Base-by-base conservation (phyloP, 2,888 invertebrate species). In the Caenorhabditis sp. region DNA sequence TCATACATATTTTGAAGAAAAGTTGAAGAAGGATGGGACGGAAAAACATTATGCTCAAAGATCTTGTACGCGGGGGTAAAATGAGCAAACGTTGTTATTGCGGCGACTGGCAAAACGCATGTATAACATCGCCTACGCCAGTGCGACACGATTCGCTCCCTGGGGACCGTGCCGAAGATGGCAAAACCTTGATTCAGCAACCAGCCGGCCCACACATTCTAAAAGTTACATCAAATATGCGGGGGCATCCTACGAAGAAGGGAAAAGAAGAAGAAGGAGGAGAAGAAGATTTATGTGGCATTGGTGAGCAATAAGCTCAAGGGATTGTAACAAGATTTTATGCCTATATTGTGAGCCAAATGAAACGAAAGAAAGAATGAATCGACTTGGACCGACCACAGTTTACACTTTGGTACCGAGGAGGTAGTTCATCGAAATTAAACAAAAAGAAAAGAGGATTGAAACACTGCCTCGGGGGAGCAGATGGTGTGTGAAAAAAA, bases 21-120 rank as follows among this genome's bases (percentile, higher is more conserved):
- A 24, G 41, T 2, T 9, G 41, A 32, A 24, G 27, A 50, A 15
- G 50, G 50, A 52, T 24, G 24, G 9, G 43, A 39, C 15, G 41
- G 41, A 66, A 68, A 52, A 35, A 32, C 35, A 43, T 52, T 43
- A 48, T 48, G 15, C 30, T 66, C 46, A 48, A 56, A 58, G 56
- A 56, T 66, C 56, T 56, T 52, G 65, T 68, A 39, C 32, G 70
- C 37, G 32, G 22, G 48, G 53, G 53, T 53, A 58, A 72, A 71
- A 72, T 63, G 63, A 73, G 53, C 48, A 73, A 73, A 62, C 62
- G 58, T 73, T 73, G 72, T 73, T 73, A 63, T 73, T 73, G 72
- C 48, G 66, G 63, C 32, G 62, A 56, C 48, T 72, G 63, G 63
- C 56, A 71, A 73, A 65, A 65, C 63, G 72, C 63, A 73, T 73